Conservation (phyloP, 1,140 invertebrate species). For the Hypsibius dujardini region DNA sequence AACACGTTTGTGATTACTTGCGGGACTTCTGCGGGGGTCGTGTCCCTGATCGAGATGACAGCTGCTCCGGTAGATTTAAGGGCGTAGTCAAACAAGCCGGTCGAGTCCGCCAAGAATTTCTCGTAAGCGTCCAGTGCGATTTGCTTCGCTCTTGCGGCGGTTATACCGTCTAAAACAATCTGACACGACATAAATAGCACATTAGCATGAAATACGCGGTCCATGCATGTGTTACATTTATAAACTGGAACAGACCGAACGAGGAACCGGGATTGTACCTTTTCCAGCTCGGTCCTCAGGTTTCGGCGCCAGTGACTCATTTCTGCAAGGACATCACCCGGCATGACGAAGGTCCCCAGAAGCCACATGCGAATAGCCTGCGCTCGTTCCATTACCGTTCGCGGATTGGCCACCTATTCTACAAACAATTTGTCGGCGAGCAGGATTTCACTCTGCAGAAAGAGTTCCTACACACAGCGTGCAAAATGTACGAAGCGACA, state of each 20-base stretch:
- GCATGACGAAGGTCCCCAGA: not conserved
- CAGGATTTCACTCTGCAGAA: too few species aligned
- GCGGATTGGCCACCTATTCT: not conserved
- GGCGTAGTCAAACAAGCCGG: not conserved
- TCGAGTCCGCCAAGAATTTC: conserved; percentile 4
- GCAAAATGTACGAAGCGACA: too few species aligned
- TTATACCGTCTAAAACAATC: not conserved
- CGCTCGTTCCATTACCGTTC: not conserved
- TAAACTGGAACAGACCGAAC: not conserved
- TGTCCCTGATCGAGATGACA: not conserved
- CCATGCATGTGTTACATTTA: not conserved
- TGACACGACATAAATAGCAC: not conserved
- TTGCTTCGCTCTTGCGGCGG: not conserved
- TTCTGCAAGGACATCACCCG: not conserved
- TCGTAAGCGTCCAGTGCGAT: conserved; percentile 5
- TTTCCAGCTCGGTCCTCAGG: not conserved
- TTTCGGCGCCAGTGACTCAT: not conserved
- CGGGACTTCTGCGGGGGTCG: not conserved
- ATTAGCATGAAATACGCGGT: not conserved
- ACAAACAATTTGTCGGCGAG: too few species aligned
- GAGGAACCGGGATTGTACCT: not conserved
- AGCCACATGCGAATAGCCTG: conserved; percentile 4
- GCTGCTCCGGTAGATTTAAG: not conserved
- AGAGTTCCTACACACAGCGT: too few species aligned
- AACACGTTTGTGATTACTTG: not conserved